Evolutionary conservation across 2,888 invertebrate species (phyloP).

Genomic region (Drosophila anomalata): DNA sequence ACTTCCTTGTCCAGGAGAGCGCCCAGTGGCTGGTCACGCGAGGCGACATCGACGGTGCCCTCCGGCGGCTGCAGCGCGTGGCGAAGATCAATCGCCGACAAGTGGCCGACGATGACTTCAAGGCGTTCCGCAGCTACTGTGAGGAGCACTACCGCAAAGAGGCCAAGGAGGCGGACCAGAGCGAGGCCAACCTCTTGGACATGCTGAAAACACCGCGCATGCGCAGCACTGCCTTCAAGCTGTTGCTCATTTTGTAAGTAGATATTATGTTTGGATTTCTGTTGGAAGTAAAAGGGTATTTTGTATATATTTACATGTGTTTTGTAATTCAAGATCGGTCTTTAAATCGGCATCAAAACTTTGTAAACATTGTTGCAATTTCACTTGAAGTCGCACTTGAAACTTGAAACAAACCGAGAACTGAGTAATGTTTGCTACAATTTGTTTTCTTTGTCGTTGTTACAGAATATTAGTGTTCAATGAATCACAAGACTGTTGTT

Average conservation of each 20-base stretch:
- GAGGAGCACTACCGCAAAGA: conserved; percentile 84
- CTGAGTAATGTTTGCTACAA: background rate
- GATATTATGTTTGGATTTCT: background rate
- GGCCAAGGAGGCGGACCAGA: conserved; percentile 67
- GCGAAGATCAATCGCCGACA: conserved; percentile 85
- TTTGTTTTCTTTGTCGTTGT: background rate
- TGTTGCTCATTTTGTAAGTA: conserved; percentile 86
- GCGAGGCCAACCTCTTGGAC: conserved; percentile 78
- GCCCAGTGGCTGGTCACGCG: conserved; percentile 85
- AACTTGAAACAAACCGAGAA: background rate
- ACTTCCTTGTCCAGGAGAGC: conserved; percentile 84
- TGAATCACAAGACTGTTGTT: too few relatives aligned
- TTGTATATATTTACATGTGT: too few relatives aligned
- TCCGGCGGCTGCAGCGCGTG: conserved; percentile 84
- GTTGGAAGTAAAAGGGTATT: background rate
- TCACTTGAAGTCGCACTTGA: background rate
- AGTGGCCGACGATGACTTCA: conserved; percentile 78
- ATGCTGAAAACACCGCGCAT: conserved; percentile 85
- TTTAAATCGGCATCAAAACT: background rate
- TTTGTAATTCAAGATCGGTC: too few relatives aligned
- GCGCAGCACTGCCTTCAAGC: conserved; percentile 84
- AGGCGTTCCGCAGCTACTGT: conserved; percentile 62
- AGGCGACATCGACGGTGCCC: conserved; percentile 84
- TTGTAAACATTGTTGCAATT: background rate
- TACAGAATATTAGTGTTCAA: background rate